Evolutionary conservation across 2,113 vertebrate species (phyloP).

Genomic region (Apodemus speciosus): DNA sequence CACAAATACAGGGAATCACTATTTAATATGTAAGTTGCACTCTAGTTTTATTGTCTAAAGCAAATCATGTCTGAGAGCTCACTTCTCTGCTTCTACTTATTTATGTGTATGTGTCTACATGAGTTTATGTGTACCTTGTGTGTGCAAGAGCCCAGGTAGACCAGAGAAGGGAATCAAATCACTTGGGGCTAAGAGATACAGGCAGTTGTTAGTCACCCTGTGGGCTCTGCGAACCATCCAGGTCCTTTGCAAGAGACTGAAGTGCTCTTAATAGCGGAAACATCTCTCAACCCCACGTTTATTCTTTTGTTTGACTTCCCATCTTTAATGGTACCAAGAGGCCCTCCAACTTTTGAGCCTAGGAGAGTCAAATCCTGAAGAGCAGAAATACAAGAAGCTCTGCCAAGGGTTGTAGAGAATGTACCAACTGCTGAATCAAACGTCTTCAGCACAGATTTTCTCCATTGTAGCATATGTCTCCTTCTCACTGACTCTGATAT

Average conservation of each 20-base stretch:
- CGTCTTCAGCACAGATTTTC: background rate
- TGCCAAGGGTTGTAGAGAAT: background rate
- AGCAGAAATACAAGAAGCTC: background rate
- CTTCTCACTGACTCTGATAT: background rate
- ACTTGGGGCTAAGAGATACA: background rate
- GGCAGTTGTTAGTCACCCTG: background rate
- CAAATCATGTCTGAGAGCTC: background rate
- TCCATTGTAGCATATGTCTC: background rate
- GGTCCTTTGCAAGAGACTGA: background rate
- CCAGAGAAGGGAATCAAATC: background rate
- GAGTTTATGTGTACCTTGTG: background rate
- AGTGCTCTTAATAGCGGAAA: background rate
- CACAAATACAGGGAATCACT: background rate
- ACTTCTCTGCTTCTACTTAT: background rate
- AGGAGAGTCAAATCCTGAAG: background rate
- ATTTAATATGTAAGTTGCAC: slow-evolving; percentile 1
- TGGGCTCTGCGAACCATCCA: background rate
- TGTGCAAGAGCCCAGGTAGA: background rate
- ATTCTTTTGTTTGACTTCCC: background rate
- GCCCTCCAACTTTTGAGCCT: background rate
- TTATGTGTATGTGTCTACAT: background rate
- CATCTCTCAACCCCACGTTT: background rate
- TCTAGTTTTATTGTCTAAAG: background rate
- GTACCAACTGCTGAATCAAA: background rate
- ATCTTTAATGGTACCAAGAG: background rate